Conservation (phyloP, 1,140 invertebrate genomes). For the Scaptomyza graminum region DNA sequence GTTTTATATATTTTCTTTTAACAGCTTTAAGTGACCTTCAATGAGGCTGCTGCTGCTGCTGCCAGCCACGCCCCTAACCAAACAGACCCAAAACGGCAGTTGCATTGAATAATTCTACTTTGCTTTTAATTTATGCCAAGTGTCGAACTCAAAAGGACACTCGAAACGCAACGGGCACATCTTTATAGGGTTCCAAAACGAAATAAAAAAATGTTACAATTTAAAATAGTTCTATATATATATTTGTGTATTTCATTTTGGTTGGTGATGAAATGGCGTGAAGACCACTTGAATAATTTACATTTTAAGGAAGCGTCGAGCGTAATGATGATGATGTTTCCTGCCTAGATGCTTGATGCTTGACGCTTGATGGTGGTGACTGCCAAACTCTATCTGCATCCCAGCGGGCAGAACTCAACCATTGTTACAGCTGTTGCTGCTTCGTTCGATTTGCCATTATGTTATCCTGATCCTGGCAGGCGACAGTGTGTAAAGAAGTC, state of each 20-base stretch:
- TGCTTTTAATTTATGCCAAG: constrained; percentile 66
- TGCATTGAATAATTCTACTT: constrained; percentile 37
- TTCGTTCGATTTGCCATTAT: constrained; percentile 6
- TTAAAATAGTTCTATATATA: constrained; percentile 56
- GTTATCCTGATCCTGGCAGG: constrained; percentile 62
- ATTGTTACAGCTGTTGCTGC: constrained; percentile 36
- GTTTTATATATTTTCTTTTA: background rate
- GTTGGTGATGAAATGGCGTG: constrained; percentile 52
- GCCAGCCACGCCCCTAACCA: constrained; percentile 24
- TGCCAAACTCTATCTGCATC: constrained; percentile 28
- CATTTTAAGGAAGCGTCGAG: constrained; percentile 45
- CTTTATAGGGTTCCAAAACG: constrained; percentile 3
- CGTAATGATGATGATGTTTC: constrained; percentile 7
- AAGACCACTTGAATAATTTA: constrained; percentile 81
- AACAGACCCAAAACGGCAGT: constrained; percentile 17
- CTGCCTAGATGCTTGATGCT: constrained; percentile 14
- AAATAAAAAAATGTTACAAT: constrained; percentile 4
- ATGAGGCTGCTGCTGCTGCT: background rate
- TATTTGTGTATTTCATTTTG: constrained; percentile 2
- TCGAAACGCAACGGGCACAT: constrained; percentile 53
- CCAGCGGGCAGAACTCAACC: constrained; percentile 25
- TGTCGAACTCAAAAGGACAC: constrained; percentile 41
- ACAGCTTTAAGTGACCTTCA: constrained; percentile 70
- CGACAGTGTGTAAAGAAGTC: constrained; percentile 72
- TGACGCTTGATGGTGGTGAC: constrained; percentile 43